A percentile compares a stretch with the other conserved stretches of the same genome.
phyloP scores from a whole-genome alignment of 2,888 invertebrate genomes.

The Dryadula phaetusa region DNA sequence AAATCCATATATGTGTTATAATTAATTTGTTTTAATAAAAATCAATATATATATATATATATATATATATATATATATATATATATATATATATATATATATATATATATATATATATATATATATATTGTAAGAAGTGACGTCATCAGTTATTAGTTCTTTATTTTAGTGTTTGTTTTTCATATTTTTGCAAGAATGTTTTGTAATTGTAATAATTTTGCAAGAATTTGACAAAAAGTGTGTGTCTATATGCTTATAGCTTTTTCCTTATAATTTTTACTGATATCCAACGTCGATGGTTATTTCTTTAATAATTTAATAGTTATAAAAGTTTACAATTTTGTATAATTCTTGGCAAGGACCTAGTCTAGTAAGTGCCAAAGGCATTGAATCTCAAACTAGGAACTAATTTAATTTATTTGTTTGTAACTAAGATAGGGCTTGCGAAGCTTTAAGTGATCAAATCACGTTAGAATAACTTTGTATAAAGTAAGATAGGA shows the following conservation, averaged over 20 bases:
- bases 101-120: too few relatives aligned
- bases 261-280: not conserved
- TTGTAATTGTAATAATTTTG: not conserved
- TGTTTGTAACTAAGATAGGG: slow-evolving; percentile 56
- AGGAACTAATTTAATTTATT: slow-evolving; percentile 53
- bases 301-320: not conserved
- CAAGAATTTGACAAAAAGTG: not conserved
- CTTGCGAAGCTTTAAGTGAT: slow-evolving; percentile 75
- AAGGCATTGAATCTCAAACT: slow-evolving; percentile 77
- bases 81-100: too few relatives aligned
- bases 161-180: too few relatives aligned
- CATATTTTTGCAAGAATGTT: too few relatives aligned
- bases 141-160: not conserved
- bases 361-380: slow-evolving; percentile 75
- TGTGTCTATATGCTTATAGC: not conserved
- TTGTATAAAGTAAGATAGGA: slow-evolving; percentile 43
- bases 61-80: too few relatives aligned
- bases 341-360: slow-evolving; percentile 45
- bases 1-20: too few relatives aligned
- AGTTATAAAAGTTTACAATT: not conserved
- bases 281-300: not conserved
- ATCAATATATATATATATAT: too few relatives aligned
- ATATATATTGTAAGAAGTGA: not conserved
- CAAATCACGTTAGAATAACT: slow-evolving; percentile 61
- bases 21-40: too few relatives aligned